Evolutionary conservation across 2,888 invertebrate species (phyloP), one percentile per base, ranked within the genome.

Genomic region (Cerastis leucographa): DNA sequence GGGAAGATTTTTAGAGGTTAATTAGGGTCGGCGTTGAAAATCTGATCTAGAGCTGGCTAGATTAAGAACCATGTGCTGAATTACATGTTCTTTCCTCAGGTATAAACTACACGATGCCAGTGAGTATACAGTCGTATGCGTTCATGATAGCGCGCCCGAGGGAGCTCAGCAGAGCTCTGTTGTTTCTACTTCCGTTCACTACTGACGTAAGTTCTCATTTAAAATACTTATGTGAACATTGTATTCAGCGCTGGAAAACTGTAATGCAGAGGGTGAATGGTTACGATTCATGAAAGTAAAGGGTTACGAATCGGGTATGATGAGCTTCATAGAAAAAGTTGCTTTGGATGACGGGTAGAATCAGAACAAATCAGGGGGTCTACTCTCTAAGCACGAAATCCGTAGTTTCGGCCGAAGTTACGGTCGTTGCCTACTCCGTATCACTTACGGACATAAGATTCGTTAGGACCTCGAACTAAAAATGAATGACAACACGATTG

Each of bases 101-200:
- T 8, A 97, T 98, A 59, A 98, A 99, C 93, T 99, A 98, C 91
- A 99, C 99, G 0, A 94, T 97, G 44, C 97, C 98, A 0, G 97
- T 99, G 70, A 98, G 98, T 90, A 97, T 98, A 1, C 98, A 99
- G 91, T 97, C 98, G 0, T 98, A 99, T 89, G 97, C 98, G 0
- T 98, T 99, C 91, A 96, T 99, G 84, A 97, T 98, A 2, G 97
- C 98, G 0, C 97, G 98, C 44, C 99, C 99, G 0, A 97, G 97
- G 83, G 98, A 98, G 91, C 96, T 99, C 25, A 98, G 98, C 85
- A 97, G 99, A 85, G 98, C 98, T 0, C 96, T 99, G 81, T 95
- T 99, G 17, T 99, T 99, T 90, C 97, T 98, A 68, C 97, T 98
- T 11, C 99, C 99, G 0, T 99, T 99, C 88, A 97, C 97, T 11